Base-by-base conservation (phyloP, 2,113 vertebrate genomes). In the Melanerpes aurifrons region DNA sequence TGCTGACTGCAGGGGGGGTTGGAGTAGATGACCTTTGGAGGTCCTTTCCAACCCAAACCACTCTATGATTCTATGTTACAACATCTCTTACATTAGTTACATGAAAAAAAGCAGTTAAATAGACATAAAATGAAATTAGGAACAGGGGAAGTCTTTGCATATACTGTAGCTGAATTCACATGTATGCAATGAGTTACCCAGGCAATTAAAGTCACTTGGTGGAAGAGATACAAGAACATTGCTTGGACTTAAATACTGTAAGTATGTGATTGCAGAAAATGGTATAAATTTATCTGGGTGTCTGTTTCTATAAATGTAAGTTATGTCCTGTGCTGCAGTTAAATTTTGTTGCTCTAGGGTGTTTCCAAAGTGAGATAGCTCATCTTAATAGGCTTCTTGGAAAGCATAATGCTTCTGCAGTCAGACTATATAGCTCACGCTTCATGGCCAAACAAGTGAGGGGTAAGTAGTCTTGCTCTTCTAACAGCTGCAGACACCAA, bases 141-240 rank as follows among this genome's bases (percentile, higher is more conserved):
- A 93, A 86, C 87, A 76, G 71, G 37, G 89, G 89, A 73, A 73
- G 69, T 83, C 45, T 35, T 74, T 67, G 82, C 82, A 63, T 88
- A 85, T 56, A 53, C 87, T 96, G 77, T 64, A 85, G 88, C 77
- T 78, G 53, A 93, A 79, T 90, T 93, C 50, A 37, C 93, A 76
- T 66, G 45, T 18, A 4, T 61, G 84, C 87, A 86, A 28, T 56
- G 62, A 89, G 88, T 75, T 93, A 92, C 81, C 63, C 85, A 90
- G 91, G 94, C 96, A 95, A 94, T 97, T 96, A 93, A 96, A 97
- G 93, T 84, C 80, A 43, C 61, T 94, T 88, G 74, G 70, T 82
- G 86, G 78, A 82, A 43, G 74, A 89, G 82, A 74, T 63, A 20
- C 77, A 95, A 88, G 85, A 70, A 92, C 91, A 91, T 93, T 94